Base-by-base conservation (phyloP, 2,888 invertebrate genomes). In the Notodonta ziczac region DNA sequence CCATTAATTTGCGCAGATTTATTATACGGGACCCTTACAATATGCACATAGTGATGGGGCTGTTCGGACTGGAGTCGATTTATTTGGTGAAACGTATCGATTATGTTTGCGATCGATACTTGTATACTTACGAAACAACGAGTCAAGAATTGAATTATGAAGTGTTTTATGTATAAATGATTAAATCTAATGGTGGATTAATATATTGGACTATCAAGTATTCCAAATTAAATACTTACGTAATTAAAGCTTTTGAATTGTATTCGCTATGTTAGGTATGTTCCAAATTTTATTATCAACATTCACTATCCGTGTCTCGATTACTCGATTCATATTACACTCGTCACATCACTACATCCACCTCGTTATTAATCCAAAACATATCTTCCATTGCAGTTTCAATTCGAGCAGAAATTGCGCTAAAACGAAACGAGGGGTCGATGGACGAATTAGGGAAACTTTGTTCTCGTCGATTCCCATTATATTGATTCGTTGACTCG, bases 1-100 rank as follows among this genome's bases (percentile, higher is more conserved):
- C 75, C 89, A 91, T 91, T 93, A 91, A 93, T 93, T 89, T 87
- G 81, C 64, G 79, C 79, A 88, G 91, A 93, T 91, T 92, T 91
- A 91, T 92, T 91, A 89, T 83, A 76, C 72, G 61, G 65, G 78
- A 86, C 79, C 80, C 82, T 82, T 76, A 84, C 84, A 85, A 81
- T 81, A 78, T 77, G 80, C 70, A 70, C 73, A 72, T 61, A 60
- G 65, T 62, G 55, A 57, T 64, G 32, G 62, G 35, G 54, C 59
- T 5, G 13, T 56, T 56, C 14, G 24, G 9, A 42, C 10, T 4
- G n/a, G n/a, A 56, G 24, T 56, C 16, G 39, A 40, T n/a, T 44
- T 10, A 5, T 39, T n/a, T 32, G n/a, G 16, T 55, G 55, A 13
- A n/a, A 8, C 5, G 48, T n/a, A 14, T 48, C 48, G 48, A 48